Evolutionary conservation across 2,888 invertebrate species (phyloP), one percentile per base, ranked within the genome.

Genomic region (Heliothis peltigera): DNA sequence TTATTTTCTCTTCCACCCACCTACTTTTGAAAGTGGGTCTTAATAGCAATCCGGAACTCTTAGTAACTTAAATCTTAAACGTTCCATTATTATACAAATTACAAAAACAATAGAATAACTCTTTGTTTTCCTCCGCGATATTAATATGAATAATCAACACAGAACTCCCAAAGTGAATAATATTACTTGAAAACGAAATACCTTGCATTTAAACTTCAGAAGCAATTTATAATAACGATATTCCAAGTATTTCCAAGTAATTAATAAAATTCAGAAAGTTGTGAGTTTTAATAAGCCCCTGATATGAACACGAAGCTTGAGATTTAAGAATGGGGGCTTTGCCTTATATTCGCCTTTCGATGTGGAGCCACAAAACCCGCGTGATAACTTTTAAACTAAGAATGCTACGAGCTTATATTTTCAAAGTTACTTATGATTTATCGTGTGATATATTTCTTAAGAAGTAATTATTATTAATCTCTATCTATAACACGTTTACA

Each of bases 231-330:
- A 74, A 70, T 70, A 74, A 80, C 59, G 69, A 66, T 64, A 79
- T 78, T 70, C 72, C 64, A 78, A 72, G 77, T 73, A 78, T 80
- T 75, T 70, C 53, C 62, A 82, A 84, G 81, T 80, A 81, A 84
- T 85, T 83, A 84, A 83, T 87, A 83, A 77, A 85, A 86, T 88
- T 87, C 77, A 75, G 77, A 85, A 87, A 89, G 86, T 88, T 84
- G 72, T 66, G 77, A 81, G 84, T 87, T 89, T 89, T 91, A 90
- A 89, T 89, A 90, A 89, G 89, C 85, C 79, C 75, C 70, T 81
- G 82, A 89, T 87, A 86, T 82, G 87, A 88, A 91, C 87, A 89
- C 84, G 82, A 82, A 81, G 79, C 82, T 51, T 52, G 53, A 43
- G 80, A 64, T 73, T 65, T 64, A 47, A 58, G 62, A 69, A 67